phyloP scores from a whole-genome alignment of 2,797 vertebrate genomes.

The Pangasius larnaudii region DNA sequence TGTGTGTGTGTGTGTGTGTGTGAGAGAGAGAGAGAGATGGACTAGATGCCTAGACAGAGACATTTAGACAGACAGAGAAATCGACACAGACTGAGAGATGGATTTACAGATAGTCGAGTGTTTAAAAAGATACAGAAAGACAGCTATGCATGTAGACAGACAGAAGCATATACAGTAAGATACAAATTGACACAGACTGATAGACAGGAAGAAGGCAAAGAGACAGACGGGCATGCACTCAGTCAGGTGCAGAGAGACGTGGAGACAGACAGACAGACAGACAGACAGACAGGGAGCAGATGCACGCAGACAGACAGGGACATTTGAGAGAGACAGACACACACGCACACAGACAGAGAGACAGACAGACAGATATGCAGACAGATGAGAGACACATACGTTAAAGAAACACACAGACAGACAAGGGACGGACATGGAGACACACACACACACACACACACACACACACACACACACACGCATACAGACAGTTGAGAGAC shows the following conservation, averaged over 20 bases:
- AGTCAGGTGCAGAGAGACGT: no score
- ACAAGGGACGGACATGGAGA: no score
- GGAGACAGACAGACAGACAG: background rate
- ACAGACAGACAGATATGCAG: background rate
- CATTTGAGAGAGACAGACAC: no score
- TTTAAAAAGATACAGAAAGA: background rate
- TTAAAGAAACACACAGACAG: no score
- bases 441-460: no score
- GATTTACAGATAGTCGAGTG: background rate
- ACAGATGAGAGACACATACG: background rate
- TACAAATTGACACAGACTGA: background rate
- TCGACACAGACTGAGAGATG: background rate
- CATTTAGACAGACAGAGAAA: background rate
- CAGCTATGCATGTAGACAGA: background rate
- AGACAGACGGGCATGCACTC: no score
- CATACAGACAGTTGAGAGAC: no score
- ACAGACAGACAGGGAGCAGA: background rate
- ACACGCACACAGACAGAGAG: background rate
- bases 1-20: no score
- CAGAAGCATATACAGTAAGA: background rate
- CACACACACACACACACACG: no score
- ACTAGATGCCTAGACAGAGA: background rate
- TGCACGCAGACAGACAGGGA: accelerated
- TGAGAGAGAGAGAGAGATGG: background rate
- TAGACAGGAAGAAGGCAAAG: background rate